These are phyloP conservation scores for Heliangelus exortis DNA, from an alignment of 2,797 vertebrate genomes.

Conservation along the genomic window DNA sequence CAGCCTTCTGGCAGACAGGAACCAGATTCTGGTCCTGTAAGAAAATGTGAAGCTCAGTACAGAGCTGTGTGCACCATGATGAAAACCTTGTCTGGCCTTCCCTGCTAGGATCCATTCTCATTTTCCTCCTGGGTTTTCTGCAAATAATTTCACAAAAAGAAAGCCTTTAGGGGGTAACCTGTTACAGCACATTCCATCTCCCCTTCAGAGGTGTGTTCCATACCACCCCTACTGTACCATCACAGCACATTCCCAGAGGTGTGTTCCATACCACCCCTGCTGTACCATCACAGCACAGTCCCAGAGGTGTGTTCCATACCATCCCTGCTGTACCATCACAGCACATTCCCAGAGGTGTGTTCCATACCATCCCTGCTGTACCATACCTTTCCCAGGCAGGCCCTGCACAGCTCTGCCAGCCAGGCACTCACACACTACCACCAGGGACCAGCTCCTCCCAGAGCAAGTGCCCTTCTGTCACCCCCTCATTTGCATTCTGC, in stretches of 20 bases:
- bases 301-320: too few species aligned
- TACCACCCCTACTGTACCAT: not conserved
- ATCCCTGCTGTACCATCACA: not conserved
- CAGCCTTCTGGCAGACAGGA: not conserved
- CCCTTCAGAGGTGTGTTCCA: not conserved
- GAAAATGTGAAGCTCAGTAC: not conserved
- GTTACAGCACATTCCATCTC: not conserved
- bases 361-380: not conserved
- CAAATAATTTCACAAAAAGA: not conserved
- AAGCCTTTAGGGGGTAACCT: not conserved
- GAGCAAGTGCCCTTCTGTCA: constrained; percentile 28
- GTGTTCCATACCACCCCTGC: rapidly evolving
- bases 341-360: not conserved
- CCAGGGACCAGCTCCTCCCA: not conserved
- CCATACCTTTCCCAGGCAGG: not conserved
- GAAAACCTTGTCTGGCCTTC: not conserved
- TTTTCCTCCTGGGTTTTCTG: not conserved
- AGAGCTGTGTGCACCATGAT: not conserved
- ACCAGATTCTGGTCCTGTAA: not conserved
- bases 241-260: too few species aligned
- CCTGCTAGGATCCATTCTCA: not conserved
- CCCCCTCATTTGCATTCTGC: constrained; percentile 39
- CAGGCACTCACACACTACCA: not conserved
- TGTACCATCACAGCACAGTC: too few species aligned
- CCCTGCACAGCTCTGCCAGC: not conserved